Base-by-base conservation (phyloP, 2,797 vertebrate species). In the Peromyscus aztecus region DNA sequence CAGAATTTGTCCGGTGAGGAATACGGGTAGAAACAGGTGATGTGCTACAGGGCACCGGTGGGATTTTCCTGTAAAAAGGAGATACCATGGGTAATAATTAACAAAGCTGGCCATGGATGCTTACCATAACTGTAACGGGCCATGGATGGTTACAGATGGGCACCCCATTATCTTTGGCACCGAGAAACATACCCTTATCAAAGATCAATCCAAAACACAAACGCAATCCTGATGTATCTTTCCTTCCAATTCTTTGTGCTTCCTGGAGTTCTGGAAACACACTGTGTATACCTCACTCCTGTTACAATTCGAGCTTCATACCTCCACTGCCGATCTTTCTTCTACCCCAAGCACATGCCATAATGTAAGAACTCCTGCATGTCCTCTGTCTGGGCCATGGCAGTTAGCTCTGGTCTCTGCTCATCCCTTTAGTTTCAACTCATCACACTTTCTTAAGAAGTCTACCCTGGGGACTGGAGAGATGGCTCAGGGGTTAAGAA, bases 31-130 rank as follows among this genome's bases (percentile, higher is more conserved):
- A 99, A 65, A 85, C 1, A 0, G 96, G 91, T 1, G 98, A 97
- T n/a, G 99, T 98, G 98, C 98, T 99, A 96, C 99, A 99, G 97
- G 99, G 98, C 89, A 99, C 99, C 90, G 99, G 99, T 94, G 99
- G 99, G 97, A 99, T 99, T 99, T 99, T 99, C 98, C 99, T 99
- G 97, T 29, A 76, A 96, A 71, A 34, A 65, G 95, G 87, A 97
- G 52, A 92, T 43, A 43, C 52, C 82, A 96, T 86, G 29, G 61
- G 40, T 63, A 37, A 16, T 0, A 1, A 0, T 52, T 6, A 21
- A 43, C 55, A 43, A 0, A 4, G 61, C 34, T 52, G 29, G 57
- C n/a, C 43, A 3, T 0, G 9, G 27, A 55, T 13, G 21, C n/a
- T 37, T 23, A 65, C 27, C 46, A 23, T 0, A 3, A 40, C 46